Evolutionary conservation across 2,797 vertebrate species (phyloP).

Genomic region (Eulemur albifrons): DNA sequence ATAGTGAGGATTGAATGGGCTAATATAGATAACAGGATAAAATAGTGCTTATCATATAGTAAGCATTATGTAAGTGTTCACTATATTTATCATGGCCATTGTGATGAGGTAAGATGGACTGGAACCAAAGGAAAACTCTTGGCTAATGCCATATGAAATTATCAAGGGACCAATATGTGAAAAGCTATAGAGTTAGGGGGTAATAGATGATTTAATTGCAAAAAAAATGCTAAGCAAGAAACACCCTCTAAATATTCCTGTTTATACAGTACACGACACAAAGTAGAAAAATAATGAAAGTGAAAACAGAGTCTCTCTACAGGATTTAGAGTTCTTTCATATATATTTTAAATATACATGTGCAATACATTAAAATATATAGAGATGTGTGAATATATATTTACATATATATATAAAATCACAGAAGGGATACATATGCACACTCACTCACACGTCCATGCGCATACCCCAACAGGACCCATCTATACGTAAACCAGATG

Average conservation of each 20-base stretch:
- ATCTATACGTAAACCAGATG: conserved; percentile 72
- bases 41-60: conserved; percentile 23
- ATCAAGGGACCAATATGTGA: conserved; percentile 50
- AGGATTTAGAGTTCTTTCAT: conserved; percentile 74
- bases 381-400: conserved; percentile 80
- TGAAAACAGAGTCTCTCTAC: conserved; percentile 71
- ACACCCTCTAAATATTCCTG: conserved; percentile 64
- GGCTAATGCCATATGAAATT: conserved; percentile 43
- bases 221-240: conserved; percentile 55
- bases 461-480: conserved; percentile 69
- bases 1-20: conserved; percentile 18
- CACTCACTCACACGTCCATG: conserved; percentile 65
- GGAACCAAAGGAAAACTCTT: conserved; percentile 53
- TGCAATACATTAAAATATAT: conserved; percentile 81
- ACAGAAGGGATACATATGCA: conserved; percentile 65
- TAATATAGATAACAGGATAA: conserved; percentile 47
- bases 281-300: conserved; percentile 74
- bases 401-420: conserved; percentile 62
- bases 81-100: conserved; percentile 48
- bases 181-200: conserved; percentile 50
- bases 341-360: conserved; percentile 82
- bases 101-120: conserved; percentile 33
- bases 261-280: conserved; percentile 67
- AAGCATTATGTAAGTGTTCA: neutral
- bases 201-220: conserved; percentile 61